Evolutionary conservation across 2,797 vertebrate species (phyloP), one percentile per base, ranked within the genome.

Genomic region (Cephalopachus bancanus): DNA sequence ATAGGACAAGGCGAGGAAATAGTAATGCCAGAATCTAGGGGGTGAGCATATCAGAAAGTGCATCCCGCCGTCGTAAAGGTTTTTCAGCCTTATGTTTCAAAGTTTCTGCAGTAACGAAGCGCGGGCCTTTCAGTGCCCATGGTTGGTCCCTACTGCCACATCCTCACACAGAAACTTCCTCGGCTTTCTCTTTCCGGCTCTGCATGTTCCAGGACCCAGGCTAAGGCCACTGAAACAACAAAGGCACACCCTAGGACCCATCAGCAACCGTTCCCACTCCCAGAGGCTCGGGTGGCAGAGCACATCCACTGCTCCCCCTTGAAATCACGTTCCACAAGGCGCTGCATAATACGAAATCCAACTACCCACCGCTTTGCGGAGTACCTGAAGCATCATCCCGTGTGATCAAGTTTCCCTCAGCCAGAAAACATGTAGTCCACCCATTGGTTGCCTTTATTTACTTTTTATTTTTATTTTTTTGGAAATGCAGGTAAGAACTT

Each of bases 51-150:
- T 4, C n/a, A 51, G 24, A 79, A 16, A 83, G 95, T 72, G 1
- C 19, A 71, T 22, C 10, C 30, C 22, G 51, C n/a, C 30, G 57
- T 49, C n/a, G 6, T 65, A 60, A 67, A 62, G 33, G 33, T 22
- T 12, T 71, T 88, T 85, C n/a, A 28, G 28, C 55, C 93, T 92
- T 76, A 5, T 15, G 7, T 89, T 93, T 59, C 33, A 88, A 91
- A 79, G 33, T 57, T 49, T 88, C 64, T 60, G 62, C 33, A 49
- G 53, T 37, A 37, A n/a, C 26, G 22, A 80, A 67, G 57, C 5
- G 12, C 33, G 16, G 60, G 30, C 49, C 9, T 33, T 71, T 49
- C 49, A 74, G 11, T 2, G 67, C 17, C 60, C 17, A 16, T 7
- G 49, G 33, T 30, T 51, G 24, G 10, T 53, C 51, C 37, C 17